Percentiles rank a stretch among this genome's conserved stretches.
Conservation (phyloP, 2,113 vertebrate species). For the Labrus mixtus region DNA sequence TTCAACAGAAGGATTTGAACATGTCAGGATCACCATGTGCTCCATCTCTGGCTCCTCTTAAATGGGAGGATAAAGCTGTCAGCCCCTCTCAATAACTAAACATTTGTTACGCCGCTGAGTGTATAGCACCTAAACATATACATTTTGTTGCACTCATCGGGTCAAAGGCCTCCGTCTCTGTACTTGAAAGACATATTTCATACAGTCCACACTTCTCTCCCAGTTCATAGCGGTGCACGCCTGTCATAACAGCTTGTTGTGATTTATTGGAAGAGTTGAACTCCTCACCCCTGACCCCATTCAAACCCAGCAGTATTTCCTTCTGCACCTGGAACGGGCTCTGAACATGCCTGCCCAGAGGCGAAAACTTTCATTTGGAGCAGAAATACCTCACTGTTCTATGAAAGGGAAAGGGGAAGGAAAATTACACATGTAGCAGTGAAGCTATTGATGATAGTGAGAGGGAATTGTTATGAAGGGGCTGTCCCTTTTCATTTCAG, state of each 20-base stretch:
- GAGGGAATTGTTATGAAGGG: conserved; percentile 58
- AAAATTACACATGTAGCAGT: conserved; percentile 66
- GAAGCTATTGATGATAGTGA: conserved; percentile 64
- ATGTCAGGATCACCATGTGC: conserved; percentile 44
- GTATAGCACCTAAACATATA: conserved; percentile 63
- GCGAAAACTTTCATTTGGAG: conserved; percentile 67
- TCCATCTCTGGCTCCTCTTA: conserved; percentile 48
- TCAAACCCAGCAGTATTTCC: conserved; percentile 69
- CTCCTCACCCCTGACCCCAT: conserved; percentile 81
- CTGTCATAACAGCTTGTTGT: conserved; percentile 77
- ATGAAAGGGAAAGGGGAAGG: conserved; percentile 68
- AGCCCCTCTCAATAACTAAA: conserved; percentile 50
- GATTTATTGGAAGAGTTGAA: conserved; percentile 81
- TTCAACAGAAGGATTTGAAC: conserved; percentile 22
- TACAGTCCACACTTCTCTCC: conserved; percentile 57
- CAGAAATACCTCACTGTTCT: conserved; percentile 64
- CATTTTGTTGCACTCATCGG: conserved; percentile 61
- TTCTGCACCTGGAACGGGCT: conserved; percentile 78
- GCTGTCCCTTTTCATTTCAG: conserved; percentile 71
- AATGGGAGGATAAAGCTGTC: conserved; percentile 69
- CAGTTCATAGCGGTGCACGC: conserved; percentile 42
- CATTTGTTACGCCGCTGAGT: conserved; percentile 47
- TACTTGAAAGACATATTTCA: conserved; percentile 71
- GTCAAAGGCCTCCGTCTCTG: conserved; percentile 56
- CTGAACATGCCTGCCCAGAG: conserved; percentile 72